Evolutionary conservation across 2,113 vertebrate species (phyloP).

Genomic region (Gnathonemus echidnorhynchus): DNA sequence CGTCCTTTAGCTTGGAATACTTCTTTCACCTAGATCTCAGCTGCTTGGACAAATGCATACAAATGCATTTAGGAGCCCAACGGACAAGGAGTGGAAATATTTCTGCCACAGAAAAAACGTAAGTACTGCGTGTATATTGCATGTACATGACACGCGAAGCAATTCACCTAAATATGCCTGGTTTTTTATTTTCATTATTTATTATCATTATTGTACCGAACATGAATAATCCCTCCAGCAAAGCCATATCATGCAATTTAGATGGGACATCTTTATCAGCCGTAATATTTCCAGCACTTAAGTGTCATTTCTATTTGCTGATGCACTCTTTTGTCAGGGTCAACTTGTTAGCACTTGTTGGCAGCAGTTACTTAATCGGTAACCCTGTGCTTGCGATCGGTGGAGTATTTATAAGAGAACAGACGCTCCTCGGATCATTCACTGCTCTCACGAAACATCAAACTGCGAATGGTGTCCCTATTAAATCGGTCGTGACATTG

Average conservation of each 20-base stretch:
- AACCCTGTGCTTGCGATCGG: not conserved
- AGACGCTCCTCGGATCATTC: not conserved
- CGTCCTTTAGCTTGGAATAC: constrained; percentile 63
- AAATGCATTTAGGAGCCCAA: constrained; percentile 99
- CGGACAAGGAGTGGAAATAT: constrained; percentile 91
- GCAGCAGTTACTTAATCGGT: not conserved
- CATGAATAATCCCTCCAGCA: not conserved
- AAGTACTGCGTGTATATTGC: constrained; percentile 53
- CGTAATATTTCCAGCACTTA: constrained; percentile 13
- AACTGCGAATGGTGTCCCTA: not conserved
- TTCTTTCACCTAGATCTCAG: constrained; percentile 82
- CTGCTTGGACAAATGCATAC: constrained; percentile 96
- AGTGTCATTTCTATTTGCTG: constrained; percentile 18
- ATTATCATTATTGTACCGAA: not conserved
- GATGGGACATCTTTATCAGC: not conserved
- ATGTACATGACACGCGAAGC: not conserved
- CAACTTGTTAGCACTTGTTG: constrained; percentile 11
- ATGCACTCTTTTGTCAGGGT: constrained; percentile 17
- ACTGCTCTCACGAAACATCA: not conserved
- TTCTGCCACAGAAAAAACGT: constrained; percentile 77
- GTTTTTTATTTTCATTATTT: not conserved
- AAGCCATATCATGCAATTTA: not conserved
- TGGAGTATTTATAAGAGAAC: not conserved
- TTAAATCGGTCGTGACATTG: constrained; percentile 5
- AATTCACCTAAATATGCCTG: not conserved